Evolutionary conservation across 2,113 vertebrate species (phyloP).

Genomic region (Carlito syrichta): DNA sequence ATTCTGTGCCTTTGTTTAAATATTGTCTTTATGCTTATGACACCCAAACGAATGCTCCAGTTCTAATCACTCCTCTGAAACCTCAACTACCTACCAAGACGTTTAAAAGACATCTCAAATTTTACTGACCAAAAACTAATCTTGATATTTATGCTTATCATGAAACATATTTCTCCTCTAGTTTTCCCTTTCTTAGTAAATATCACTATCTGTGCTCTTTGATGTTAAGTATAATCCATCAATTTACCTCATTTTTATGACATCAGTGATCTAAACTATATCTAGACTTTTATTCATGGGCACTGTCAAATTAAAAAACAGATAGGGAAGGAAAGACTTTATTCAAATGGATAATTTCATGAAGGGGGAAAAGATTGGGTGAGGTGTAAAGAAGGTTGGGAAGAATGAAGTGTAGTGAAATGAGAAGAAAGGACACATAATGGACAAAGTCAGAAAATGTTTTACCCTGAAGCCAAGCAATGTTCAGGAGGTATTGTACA

Average conservation of each 20-base stretch:
- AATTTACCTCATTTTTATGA: not conserved
- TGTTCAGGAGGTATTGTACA: not conserved
- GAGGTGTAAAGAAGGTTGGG: not conserved
- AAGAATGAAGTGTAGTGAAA: not conserved
- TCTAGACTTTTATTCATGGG: not conserved
- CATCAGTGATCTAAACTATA: not conserved
- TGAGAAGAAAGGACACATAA: not conserved
- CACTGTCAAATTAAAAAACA: not conserved
- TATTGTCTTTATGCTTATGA: not conserved
- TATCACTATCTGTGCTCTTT: not conserved
- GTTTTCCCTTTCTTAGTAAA: not conserved
- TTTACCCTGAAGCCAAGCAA: not conserved
- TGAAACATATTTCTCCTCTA: not conserved
- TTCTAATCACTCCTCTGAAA: not conserved
- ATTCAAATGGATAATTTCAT: not conserved
- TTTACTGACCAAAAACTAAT: not conserved
- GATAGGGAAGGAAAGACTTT: not conserved
- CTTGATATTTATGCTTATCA: not conserved
- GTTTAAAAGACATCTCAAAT: not conserved
- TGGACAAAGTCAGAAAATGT: not conserved
- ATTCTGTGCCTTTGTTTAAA: not conserved
- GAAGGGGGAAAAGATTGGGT: not conserved
- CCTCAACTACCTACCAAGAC: not conserved
- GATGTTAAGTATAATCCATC: not conserved
- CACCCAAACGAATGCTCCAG: not conserved